Percentiles rank a stretch among this genome's conserved stretches.
These are phyloP conservation scores for Phaethon lepturus DNA, from an alignment of 2,113 vertebrate genomes.

Conservation along the genomic window DNA sequence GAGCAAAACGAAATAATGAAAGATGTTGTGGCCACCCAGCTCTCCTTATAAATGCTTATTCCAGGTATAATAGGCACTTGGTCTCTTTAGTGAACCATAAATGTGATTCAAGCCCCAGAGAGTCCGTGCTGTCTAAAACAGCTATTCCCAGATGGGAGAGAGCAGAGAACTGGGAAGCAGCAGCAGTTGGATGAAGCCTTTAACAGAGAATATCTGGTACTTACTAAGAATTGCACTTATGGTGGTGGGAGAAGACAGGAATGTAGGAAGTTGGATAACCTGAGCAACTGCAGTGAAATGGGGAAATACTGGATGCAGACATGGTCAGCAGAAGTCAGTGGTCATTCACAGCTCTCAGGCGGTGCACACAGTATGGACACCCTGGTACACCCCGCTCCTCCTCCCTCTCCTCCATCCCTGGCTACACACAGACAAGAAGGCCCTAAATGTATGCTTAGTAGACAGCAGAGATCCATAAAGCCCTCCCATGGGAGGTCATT, in stretches of 20 bases:
- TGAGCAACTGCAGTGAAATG: background rate
- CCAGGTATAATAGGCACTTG: background rate
- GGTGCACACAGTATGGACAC: background rate
- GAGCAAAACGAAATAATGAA: background rate
- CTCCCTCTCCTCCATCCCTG: background rate
- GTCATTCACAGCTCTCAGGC: background rate
- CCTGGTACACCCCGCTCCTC: background rate
- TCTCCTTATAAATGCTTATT: background rate
- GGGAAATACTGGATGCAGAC: background rate
- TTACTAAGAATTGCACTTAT: background rate
- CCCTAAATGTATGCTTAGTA: background rate
- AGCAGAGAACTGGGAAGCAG: background rate
- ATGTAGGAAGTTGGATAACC: background rate
- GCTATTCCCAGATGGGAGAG: background rate
- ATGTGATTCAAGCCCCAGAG: background rate
- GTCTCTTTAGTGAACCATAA: background rate
- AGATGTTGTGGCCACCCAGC: background rate
- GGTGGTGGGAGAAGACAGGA: background rate
- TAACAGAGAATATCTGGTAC: background rate
- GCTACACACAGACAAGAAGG: background rate
- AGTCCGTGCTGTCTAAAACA: background rate
- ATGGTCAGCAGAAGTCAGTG: background rate
- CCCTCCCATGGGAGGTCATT: background rate
- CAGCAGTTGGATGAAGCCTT: background rate
- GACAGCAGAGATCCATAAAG: background rate